Conservation (phyloP, 2,113 vertebrate genomes). For the Dromaius novaehollandiae region DNA sequence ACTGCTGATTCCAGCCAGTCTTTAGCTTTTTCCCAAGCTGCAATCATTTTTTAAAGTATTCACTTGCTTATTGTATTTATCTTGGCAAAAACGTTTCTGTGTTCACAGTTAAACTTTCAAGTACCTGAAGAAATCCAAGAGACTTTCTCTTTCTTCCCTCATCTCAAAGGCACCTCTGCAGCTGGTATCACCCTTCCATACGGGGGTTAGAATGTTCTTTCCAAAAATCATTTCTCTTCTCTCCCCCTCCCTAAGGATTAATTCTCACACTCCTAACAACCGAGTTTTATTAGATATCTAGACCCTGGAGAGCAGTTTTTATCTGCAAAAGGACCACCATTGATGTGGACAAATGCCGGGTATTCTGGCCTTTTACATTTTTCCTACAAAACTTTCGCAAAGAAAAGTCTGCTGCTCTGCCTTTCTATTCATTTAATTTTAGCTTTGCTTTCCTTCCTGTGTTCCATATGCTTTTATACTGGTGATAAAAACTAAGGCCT, state of each 20-base stretch:
- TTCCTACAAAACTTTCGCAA: not conserved
- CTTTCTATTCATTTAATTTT: not conserved
- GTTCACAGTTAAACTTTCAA: not conserved
- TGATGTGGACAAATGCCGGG: not conserved
- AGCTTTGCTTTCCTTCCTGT: not conserved
- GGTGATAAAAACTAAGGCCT: not conserved
- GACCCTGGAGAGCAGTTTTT: not conserved
- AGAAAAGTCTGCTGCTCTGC: not conserved
- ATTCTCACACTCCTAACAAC: not conserved
- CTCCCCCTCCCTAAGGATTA: not conserved
- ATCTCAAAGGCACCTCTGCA: not conserved
- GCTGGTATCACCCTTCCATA: not conserved
- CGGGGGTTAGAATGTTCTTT: not conserved
- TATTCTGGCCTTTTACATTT: not conserved
- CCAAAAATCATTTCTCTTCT: not conserved
- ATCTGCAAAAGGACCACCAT: not conserved
- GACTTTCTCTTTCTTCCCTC: not conserved
- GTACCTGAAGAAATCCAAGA: not conserved
- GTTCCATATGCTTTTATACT: not conserved
- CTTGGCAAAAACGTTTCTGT: not conserved
- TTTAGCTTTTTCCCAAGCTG: not conserved
- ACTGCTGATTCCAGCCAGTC: not conserved
- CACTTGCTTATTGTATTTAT: not conserved
- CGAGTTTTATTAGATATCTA: not conserved
- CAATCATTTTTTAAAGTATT: not conserved